Percentiles rank a stretch among this genome's conserved stretches.
Conservation (phyloP, 2,888 invertebrate species). For the Amphipoea lucens region DNA sequence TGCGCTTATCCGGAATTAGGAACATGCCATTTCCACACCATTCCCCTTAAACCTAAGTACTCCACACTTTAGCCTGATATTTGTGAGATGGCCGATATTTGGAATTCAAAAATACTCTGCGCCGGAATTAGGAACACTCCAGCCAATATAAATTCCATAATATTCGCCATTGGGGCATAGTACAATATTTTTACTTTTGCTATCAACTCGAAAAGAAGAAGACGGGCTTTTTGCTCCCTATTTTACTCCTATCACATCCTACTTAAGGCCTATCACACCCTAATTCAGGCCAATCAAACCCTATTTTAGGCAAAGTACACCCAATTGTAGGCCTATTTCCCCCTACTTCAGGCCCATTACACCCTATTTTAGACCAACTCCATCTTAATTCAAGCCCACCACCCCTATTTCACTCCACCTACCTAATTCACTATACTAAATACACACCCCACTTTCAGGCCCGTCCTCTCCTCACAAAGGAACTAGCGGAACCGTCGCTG, state of each 20-base stretch:
- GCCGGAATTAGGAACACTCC: background rate
- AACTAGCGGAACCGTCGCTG: slow-evolving; percentile 94
- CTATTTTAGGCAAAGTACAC: background rate
- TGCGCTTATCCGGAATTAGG: background rate
- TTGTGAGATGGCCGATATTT: background rate
- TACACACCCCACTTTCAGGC: slow-evolving; percentile 91
- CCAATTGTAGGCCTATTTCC: slow-evolving; percentile 91
- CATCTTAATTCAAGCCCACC: too few relatives aligned
- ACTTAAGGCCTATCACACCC: background rate
- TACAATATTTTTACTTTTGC: background rate
- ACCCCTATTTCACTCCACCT: background rate
- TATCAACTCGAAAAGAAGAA: too few relatives aligned
- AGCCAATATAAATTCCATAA: too few relatives aligned
- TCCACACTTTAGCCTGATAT: too few relatives aligned
- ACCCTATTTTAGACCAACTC: fast-evolving
- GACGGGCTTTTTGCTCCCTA: background rate
- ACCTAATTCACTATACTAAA: background rate
- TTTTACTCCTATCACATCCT: background rate
- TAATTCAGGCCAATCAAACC: slow-evolving; percentile 88
- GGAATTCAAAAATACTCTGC: background rate
- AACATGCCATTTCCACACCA: background rate
- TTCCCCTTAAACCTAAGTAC: background rate
- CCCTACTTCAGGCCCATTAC: background rate
- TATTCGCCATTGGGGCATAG: background rate
- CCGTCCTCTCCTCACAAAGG: slow-evolving; percentile 94